Percentiles rank a stretch among this genome's conserved stretches.
These are phyloP conservation scores for Zaprionus vittiger DNA, from an alignment of 1,140 invertebrate species.

Conservation along the genomic window DNA sequence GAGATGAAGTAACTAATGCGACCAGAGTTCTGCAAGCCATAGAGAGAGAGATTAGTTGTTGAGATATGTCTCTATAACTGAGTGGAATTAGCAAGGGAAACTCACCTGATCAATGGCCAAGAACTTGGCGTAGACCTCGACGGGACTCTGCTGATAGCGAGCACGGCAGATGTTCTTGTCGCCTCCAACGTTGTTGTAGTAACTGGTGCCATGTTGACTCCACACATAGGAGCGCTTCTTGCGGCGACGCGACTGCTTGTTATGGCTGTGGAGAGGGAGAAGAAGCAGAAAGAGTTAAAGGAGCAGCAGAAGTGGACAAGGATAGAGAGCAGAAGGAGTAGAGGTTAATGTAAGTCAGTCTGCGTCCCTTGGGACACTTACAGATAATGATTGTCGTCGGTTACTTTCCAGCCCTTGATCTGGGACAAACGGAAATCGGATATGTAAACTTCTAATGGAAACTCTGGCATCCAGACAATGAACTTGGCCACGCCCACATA, in stretches of 20 bases:
- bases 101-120: constrained; percentile 91
- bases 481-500: constrained; percentile 94
- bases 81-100: neutral
- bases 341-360: neutral
- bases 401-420: constrained; percentile 94
- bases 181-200: constrained; percentile 86
- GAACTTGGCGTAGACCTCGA: constrained; percentile 96
- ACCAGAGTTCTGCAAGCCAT: constrained; percentile 88
- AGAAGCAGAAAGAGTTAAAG: neutral
- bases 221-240: constrained; percentile 86
- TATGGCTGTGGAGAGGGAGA: constrained; percentile 38
- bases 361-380: constrained; percentile 58
- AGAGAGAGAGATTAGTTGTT: neutral
- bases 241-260: constrained; percentile 85
- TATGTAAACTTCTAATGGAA: constrained; percentile 95
- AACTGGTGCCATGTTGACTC: constrained; percentile 79
- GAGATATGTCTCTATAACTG: neutral
- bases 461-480: constrained; percentile 98
- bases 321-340: neutral
- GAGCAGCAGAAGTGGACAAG: neutral
- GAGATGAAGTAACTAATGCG: constrained; percentile 95
- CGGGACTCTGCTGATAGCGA: constrained; percentile 94
- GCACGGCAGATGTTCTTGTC: constrained; percentile 90
- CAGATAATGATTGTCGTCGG: constrained; percentile 88
- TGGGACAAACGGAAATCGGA: constrained; percentile 95